Base-by-base conservation (phyloP, 2,888 invertebrate species). In the Hecatera dysodea region DNA sequence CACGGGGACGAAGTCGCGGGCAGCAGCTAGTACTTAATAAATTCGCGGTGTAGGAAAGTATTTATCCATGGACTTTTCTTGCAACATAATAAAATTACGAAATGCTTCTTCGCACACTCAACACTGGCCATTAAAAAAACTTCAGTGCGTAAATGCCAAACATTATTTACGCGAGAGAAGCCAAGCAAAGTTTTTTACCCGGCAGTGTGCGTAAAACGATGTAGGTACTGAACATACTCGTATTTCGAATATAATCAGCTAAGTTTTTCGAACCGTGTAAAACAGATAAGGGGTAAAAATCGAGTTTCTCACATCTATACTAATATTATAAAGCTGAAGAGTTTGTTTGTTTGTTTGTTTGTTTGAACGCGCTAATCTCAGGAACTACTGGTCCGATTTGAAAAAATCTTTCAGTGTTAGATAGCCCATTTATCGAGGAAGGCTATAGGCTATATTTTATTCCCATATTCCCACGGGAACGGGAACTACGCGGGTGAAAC, bases 181-280 rank as follows among this genome's bases (percentile, higher is more conserved):
- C 9, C 19, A 33, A 29, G 12, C n/a, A 36, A 53, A 24, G 1
- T 39, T 57, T 78, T 59, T 52, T 59, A n/a, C 42, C 19, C 22
- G 29, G 33, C 50, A 53, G 39, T 39, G n/a, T 50, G 63, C 27
- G 65, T 44, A 46, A 48, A 66, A 66, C 42, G 29, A 33, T 36
- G 48, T 27, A 53, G n/a, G 12, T 19, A 60, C 39, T 52, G 52
- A 6, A 39, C 39, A 17, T 62, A 65, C 39, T 39, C 39, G 39
- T 52, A 53, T 79, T 67, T 56, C 15, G 33, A 42, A 46, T 57
- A 48, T 53, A 67, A 73, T 65, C 67, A 42, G 22, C 29, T 6
- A 29, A 80, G 60, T 80, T 61, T 36, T 17, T n/a, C 22, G n/a
- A 15, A 42, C 46, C n/a, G 5, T 27, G 17, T 29, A 61, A 50